phyloP scores from a whole-genome alignment of 1,140 invertebrate species.

The Bombus pascuorum region DNA sequence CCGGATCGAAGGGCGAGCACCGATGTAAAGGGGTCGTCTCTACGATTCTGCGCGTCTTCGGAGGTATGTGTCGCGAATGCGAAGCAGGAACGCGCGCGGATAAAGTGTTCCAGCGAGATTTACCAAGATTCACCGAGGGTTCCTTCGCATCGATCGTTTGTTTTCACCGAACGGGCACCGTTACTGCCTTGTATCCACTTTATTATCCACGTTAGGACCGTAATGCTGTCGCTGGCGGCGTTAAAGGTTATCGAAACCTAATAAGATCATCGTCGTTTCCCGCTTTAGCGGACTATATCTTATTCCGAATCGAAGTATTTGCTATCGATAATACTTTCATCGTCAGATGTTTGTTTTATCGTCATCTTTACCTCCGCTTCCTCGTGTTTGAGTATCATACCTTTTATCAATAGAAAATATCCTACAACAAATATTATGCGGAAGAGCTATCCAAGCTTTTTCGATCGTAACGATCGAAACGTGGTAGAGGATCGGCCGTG shows the following conservation, averaged over 20 bases:
- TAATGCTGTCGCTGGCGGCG: not conserved
- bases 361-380: not conserved
- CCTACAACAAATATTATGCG: not conserved
- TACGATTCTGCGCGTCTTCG: not conserved
- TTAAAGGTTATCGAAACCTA: constrained; percentile 10
- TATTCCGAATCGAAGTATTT: not conserved
- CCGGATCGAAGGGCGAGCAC: not conserved
- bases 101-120: not conserved
- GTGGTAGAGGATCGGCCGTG: too few species aligned
- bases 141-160: not conserved
- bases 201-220: not conserved
- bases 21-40: not conserved
- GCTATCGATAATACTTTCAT: not conserved
- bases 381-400: not conserved
- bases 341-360: not conserved
- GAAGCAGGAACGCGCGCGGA: not conserved
- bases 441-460: too few species aligned
- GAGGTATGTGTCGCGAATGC: too few species aligned
- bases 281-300: not conserved
- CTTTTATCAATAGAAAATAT: not conserved
- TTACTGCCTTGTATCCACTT: constrained; percentile 11
- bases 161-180: not conserved
- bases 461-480: too few species aligned
- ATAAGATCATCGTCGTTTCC: constrained; percentile 4
- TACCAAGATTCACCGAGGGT: not conserved